Evolutionary conservation across 2,797 vertebrate species (phyloP), one percentile per base, ranked within the genome.

Genomic region (Danio tinwini): DNA sequence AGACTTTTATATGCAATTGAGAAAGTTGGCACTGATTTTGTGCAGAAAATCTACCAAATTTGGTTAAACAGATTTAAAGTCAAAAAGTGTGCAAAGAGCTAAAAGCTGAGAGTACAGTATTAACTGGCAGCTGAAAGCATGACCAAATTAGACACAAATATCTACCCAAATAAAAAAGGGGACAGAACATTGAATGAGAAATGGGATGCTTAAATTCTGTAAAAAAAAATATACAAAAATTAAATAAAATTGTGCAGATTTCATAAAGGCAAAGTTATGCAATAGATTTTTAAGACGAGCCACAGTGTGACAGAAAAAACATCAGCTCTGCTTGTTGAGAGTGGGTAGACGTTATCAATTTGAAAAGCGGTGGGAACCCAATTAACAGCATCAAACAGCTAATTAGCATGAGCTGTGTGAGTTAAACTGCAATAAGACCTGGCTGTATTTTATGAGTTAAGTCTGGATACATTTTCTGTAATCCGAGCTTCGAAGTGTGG

Each of bases 321-420:
- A 91, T 90, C 90, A 88, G 90, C 88, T 93, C 92, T 90, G 85
- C 87, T 92, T 91, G 91, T 92, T 93, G 91, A 90, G 90, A 91
- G 91, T 88, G 89, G 77, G 67, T 92, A 92, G 89, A 90, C 86
- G 88, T 93, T 94, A 94, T 94, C 93, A 95, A 94, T 94, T 94
- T 94, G 92, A 92, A 92, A 91, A 94, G 92, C 93, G 92, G 92
- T 93, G 91, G 93, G 93, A 94, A 92, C 91, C 93, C 93, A 95
- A 94, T 95, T 95, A 94, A 93, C 93, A 92, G 90, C 93, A 93
- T 95, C 93, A 95, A 94, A 94, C 93, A 92, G 91, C 92, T 94
- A 92, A 94, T 95, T 95, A 95, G 93, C 93, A 91, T 72, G 90
- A 93, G 90, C 92, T 86, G 90, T 93, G 92, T 91, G 91, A 93